Evolutionary conservation across 2,888 invertebrate species (phyloP).

Genomic region (Adelphocoris suturalis): DNA sequence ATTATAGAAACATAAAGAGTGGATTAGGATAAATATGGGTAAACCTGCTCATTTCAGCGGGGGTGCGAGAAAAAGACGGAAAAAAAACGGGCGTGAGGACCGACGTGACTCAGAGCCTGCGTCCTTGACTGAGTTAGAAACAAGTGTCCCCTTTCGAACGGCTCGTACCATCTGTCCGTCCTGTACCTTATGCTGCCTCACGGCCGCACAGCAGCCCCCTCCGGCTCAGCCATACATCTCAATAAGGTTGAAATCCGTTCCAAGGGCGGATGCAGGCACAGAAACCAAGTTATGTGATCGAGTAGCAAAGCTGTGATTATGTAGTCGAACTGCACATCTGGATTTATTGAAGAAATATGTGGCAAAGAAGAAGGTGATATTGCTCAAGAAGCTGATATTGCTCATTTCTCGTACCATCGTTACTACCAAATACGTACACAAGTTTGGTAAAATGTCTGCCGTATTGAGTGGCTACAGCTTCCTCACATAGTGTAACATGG

Average conservation of each 20-base stretch:
- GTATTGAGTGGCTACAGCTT: too few species aligned
- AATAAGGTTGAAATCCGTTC: slow-evolving; percentile 44
- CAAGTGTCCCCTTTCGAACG: slow-evolving; percentile 64
- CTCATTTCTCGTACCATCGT: too few species aligned
- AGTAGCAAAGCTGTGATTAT: not conserved
- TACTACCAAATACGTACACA: too few species aligned
- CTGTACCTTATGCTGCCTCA: slow-evolving; percentile 61
- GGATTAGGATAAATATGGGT: too few species aligned
- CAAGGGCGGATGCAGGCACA: slow-evolving; percentile 18
- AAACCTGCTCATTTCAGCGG: not conserved
- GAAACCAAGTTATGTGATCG: not conserved
- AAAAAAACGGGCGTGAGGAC: not conserved
- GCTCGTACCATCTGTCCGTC: slow-evolving; percentile 51
- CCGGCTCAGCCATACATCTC: slow-evolving; percentile 18
- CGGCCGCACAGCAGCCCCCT: slow-evolving; percentile 12
- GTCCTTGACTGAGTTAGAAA: slow-evolving; percentile 65
- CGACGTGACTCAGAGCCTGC: slow-evolving; percentile 52
- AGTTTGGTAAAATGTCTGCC: too few species aligned
- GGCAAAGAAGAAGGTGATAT: too few species aligned
- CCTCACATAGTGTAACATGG: too few species aligned
- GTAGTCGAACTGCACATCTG: not conserved
- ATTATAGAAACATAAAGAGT: too few species aligned
- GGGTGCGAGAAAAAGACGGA: not conserved
- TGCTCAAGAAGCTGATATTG: too few species aligned
- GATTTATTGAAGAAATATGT: not conserved